Base-by-base conservation (phyloP, 2,797 vertebrate species). In the Otolemur crassicaudatus region DNA sequence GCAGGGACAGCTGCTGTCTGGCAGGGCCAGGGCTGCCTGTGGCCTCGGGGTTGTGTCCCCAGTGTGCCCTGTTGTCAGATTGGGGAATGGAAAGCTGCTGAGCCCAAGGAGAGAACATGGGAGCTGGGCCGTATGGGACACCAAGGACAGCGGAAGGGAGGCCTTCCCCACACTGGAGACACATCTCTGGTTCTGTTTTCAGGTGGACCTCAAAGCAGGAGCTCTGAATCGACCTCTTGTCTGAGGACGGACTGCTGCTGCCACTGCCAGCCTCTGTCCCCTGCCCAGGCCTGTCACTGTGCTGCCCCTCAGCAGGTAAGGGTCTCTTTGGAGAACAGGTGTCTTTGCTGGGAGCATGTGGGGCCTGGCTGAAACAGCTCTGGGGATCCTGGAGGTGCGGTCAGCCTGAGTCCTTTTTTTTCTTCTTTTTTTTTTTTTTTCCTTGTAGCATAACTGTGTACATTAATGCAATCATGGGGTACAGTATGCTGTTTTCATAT, bases 281-380 rank as follows among this genome's bases (percentile, higher is more conserved):
- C 19, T 75, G 37, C 72, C 88, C 46, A 3, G 86, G 49, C 69
- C 81, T 70, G 77, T 63, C 60, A 27, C 85, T 0, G 67, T 13
- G 34, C 58, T 20, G 0, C 75, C 86, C 83, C 90, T 88, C 34
- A 43, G 79, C 90, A 96, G 97, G 97, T 98, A 90, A 97, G 96
- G 73, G 34, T 25, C 27, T n/a, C 19, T 22, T 79, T 40, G n/a
- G 20, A 84, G 72, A 79, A 4, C 14, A 40, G 25, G n/a, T 2
- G 11, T 65, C 3, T 10, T 27, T 27, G 46, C 60, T 23, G 7
- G 60, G 31, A 0, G 20, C 1, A 7, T 2, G 3, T 0, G 0
- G 87, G 53, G 72, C 31, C 58, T 31, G 31, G 17, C 8, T 13
- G 53, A 73, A 16, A 11, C n/a, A 37, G 27, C 13, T 17, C 20